Base-by-base conservation (phyloP, 2,113 vertebrate species). In the Xerus inauris region DNA sequence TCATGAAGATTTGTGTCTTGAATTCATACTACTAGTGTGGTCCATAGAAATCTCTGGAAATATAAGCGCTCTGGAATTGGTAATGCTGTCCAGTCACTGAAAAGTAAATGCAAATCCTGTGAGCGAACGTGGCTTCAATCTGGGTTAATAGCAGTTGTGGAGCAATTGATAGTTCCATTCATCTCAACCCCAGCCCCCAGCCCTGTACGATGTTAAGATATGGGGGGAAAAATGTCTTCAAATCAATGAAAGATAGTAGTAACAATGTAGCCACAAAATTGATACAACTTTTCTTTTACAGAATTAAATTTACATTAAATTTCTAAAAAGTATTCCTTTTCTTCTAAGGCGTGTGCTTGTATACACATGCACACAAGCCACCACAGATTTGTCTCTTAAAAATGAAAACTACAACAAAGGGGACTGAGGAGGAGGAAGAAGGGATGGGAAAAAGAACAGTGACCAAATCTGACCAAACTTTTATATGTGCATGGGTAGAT, bases 111-210 rank as follows among this genome's bases (percentile, higher is more conserved):
- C 19, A 75, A 86, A 67, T 64, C 82, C 65, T 76, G 49, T 65
- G 6, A 19, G 45, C 90, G 49, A 96, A 95, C 19, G 42, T 94
- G 84, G 42, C 65, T 90, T 96, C 51, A 54, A 16, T 77, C 24
- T 19, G 76, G 38, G 28, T 94, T 67, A 64, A 75, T 19, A 83
- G 32, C 77, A 85, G 62, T 69, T 69, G 40, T 57, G n/a, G 54
- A 59, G 11, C 54, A 40, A 83, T 69, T 91, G 85, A 87, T 51
- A 54, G 0, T 82, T 76, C 20, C 2, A 24, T 87, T 92, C 72
- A 91, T 84, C 76, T 90, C 45, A 81, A 35, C 28, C 85, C 32
- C 59, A 62, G 54, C 59, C 59, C 22, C 59, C 59, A 28, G 75
- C 45, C 40, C 32, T 20, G 45, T 0, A 62, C 59, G 9, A 35